These are phyloP conservation scores for Philonicus albiceps DNA, from an alignment of 2,888 invertebrate species.

Conservation along the genomic window DNA sequence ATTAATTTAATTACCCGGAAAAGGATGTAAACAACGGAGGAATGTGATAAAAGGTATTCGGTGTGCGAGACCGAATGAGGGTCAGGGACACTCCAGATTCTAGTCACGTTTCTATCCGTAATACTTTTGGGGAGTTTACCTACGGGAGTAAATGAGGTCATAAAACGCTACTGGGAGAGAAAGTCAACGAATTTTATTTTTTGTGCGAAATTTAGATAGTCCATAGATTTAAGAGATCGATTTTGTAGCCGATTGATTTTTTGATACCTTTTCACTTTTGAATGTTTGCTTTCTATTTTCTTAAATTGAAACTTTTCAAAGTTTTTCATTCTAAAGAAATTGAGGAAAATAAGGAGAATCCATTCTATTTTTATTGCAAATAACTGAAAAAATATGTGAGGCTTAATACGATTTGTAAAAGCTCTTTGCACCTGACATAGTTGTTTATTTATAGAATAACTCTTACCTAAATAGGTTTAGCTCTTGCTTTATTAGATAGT, in stretches of 20 bases:
- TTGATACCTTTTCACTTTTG: not conserved
- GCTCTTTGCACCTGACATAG: too few species aligned
- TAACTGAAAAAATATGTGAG: too few species aligned
- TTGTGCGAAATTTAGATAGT: not conserved
- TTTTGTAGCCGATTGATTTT: not conserved
- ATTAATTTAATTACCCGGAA: slow-evolving; percentile 45
- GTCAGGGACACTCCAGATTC: not conserved
- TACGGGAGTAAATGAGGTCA: not conserved
- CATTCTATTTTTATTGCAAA: too few species aligned
- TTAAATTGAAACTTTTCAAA: not conserved
- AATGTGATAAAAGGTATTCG: slow-evolving; percentile 41
- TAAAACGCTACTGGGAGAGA: not conserved
- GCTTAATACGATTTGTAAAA: too few species aligned
- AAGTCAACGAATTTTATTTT: not conserved
- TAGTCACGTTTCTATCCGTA: slow-evolving; percentile 4
- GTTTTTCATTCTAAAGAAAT: not conserved
- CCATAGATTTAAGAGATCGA: not conserved
- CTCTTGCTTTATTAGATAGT: too few species aligned
- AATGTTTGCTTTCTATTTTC: not conserved
- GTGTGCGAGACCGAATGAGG: not conserved
- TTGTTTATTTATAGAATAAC: too few species aligned
- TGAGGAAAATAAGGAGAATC: not conserved
- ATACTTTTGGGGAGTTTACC: not conserved
- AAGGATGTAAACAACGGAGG: slow-evolving; percentile 37
- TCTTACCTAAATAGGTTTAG: too few species aligned